These are phyloP conservation scores for Augochlora pura DNA, from an alignment of 1,140 invertebrate species.

Conservation along the genomic window DNA sequence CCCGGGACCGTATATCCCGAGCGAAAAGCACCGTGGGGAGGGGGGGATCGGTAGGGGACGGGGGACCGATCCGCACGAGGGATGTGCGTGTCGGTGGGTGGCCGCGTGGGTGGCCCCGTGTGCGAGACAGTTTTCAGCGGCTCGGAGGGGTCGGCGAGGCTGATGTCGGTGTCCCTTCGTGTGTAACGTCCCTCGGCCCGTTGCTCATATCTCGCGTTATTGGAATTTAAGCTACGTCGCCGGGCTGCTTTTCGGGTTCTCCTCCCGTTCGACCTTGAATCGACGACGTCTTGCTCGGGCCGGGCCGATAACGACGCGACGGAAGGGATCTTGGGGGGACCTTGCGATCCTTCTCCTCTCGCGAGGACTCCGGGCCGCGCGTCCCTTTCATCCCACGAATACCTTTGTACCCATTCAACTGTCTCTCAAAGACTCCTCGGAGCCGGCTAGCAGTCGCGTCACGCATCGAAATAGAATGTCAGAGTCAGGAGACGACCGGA, in stretches of 20 bases:
- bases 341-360: neutral
- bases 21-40: constrained; percentile 6
- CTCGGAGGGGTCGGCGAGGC: constrained; percentile 36
- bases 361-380: neutral
- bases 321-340: constrained; percentile 20
- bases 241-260: constrained; percentile 13
- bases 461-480: constrained; percentile 32
- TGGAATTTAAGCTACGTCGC: constrained; percentile 58
- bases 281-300: constrained; percentile 31
- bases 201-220: constrained; percentile 64
- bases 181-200: constrained; percentile 37
- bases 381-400: constrained; percentile 39
- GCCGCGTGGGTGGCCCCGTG: constrained; percentile 13
- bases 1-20: constrained; percentile 36
- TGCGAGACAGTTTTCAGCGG: neutral
- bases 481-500: constrained; percentile 22
- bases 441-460: neutral
- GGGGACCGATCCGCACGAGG: constrained; percentile 10
- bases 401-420: constrained; percentile 34
- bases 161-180: constrained; percentile 54
- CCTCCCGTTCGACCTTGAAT: constrained; percentile 24
- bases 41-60: neutral
- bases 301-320: constrained; percentile 20
- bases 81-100: neutral
- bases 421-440: constrained; percentile 19